Evolutionary conservation across 30 jellyfish, hydroid and myxozoan genomes (phyloP).

Genomic region (Hydractinia echinata): DNA sequence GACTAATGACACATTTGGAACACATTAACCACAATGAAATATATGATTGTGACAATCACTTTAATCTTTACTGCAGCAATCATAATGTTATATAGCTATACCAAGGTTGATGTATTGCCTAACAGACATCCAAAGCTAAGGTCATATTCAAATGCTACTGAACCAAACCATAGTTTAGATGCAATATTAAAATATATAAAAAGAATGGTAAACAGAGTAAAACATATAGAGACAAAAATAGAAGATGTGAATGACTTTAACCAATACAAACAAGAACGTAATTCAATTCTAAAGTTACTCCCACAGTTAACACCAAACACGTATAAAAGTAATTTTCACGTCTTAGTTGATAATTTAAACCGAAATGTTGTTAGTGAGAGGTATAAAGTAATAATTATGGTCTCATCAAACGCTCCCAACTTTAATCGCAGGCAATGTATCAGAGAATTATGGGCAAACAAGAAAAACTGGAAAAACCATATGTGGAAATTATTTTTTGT

Average conservation of each 20-base stretch:
- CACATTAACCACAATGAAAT: no score
- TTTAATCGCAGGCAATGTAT: conserved; percentile 8
- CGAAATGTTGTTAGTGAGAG: neutral
- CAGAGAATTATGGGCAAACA: conserved; percentile 32
- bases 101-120: no score
- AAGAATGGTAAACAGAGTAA: neutral
- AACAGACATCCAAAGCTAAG: no score
- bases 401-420: conserved; percentile 29
- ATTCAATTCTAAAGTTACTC: neutral
- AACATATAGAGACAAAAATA: neutral
- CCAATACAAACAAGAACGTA: neutral
- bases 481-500: conserved; percentile 22
- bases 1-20: no score
- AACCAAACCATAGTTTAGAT: no score
- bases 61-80: no score
- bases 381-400: conserved; percentile 11
- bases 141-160: no score
- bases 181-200: neutral
- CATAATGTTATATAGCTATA: no score
- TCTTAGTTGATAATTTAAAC: neutral
- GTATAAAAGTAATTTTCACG: neutral
- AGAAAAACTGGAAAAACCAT: conserved; percentile 16
- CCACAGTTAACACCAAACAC: neutral
- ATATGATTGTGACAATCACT: no score
- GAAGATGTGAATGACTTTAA: neutral